Conservation (phyloP, 2,797 vertebrate genomes). For the Microctenopoma steveboyesi region DNA sequence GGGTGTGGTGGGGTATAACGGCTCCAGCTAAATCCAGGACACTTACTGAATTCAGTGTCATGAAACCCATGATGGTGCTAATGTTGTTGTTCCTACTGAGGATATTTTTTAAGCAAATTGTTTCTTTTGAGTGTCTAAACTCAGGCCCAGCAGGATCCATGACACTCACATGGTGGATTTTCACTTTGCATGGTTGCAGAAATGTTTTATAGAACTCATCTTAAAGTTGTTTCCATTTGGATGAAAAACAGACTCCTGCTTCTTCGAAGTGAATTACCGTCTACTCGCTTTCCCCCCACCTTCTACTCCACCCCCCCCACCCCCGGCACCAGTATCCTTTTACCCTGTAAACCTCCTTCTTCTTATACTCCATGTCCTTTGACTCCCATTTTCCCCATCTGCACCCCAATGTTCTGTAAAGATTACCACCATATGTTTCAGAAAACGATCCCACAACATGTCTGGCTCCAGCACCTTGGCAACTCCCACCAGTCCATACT, state of each 20-base stretch:
- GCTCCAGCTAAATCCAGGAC: slow-evolving; percentile 42
- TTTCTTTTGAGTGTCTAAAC: slow-evolving; percentile 44
- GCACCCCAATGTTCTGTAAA: slow-evolving; percentile 50
- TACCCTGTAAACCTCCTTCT: slow-evolving; percentile 39
- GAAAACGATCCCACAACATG: slow-evolving; percentile 44
- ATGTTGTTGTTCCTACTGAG: too few species aligned
- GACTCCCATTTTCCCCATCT: slow-evolving; percentile 33
- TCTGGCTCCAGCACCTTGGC: slow-evolving; percentile 44
- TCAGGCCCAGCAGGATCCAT: slow-evolving; percentile 3
- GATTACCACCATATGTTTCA: slow-evolving; percentile 77
- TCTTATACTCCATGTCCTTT: slow-evolving; percentile 29
- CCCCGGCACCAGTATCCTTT: slow-evolving; percentile 22
- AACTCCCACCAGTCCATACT: slow-evolving; percentile 34
- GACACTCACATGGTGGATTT: slow-evolving; percentile 16
- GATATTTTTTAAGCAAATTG: slow-evolving; percentile 1
- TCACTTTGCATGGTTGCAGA: slow-evolving; percentile 37
- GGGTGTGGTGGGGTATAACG: slow-evolving; percentile 56
- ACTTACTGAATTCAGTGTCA: slow-evolving; percentile 3
- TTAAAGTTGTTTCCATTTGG: slow-evolving; percentile 43
- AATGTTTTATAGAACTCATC: slow-evolving; percentile 53
- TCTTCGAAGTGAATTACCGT: slow-evolving; percentile 65
- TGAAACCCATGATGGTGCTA: slow-evolving; percentile 3
- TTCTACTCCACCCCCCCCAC: slow-evolving; percentile 9
- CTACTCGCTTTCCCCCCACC: slow-evolving; percentile 16
- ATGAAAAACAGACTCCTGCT: slow-evolving; percentile 71